Base-by-base conservation (phyloP, 1,140 invertebrate species). In the Thaumetopoea pityocampa region DNA sequence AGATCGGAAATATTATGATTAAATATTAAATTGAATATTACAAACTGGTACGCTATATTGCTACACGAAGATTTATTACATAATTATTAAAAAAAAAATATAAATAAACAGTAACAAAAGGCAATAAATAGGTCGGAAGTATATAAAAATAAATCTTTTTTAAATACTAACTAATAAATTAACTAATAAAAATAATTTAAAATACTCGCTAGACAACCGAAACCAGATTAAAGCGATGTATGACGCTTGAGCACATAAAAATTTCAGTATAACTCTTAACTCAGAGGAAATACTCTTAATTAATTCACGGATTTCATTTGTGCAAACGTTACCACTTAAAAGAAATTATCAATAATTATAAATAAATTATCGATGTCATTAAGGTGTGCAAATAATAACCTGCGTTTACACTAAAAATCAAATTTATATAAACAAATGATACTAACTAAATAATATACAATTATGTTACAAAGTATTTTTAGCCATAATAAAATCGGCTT, bases 71-170 rank as follows among this genome's bases (percentile, higher is more conserved):
- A 52, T 51, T 41, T 50, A 57, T 55, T 49, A n/a, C 35, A 59
- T 26, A 68, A 27, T 41, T 32, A 41, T 30, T 32, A 36, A 12
- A 23, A 17, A 30, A 37, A 50, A 43, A 45, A 46, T 36, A 73
- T 73, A 74, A 82, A 71, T 79, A 78, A 65, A 73, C 48, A 70
- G 58, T 80, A 77, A 80, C 68, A 77, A 79, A 32, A 73, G 28
- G 27, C 70, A 71, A 74, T 74, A 83, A 78, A 78, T 79, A 84
- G 67, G 53, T 72, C 61, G 68, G 67, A 78, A 76, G 76, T 70
- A 80, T 78, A 77, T 57, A 71, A 79, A 74, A 81, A 79, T 78
- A 77, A 68, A 67, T 74, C 63, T 77, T 70, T 77, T 67, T 72
- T 81, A 83, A 73, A 77, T 78, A 84, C 74, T 80, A 79, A 84